Conservation (phyloP, 2,797 vertebrate species). For the Gallirallus australis region DNA sequence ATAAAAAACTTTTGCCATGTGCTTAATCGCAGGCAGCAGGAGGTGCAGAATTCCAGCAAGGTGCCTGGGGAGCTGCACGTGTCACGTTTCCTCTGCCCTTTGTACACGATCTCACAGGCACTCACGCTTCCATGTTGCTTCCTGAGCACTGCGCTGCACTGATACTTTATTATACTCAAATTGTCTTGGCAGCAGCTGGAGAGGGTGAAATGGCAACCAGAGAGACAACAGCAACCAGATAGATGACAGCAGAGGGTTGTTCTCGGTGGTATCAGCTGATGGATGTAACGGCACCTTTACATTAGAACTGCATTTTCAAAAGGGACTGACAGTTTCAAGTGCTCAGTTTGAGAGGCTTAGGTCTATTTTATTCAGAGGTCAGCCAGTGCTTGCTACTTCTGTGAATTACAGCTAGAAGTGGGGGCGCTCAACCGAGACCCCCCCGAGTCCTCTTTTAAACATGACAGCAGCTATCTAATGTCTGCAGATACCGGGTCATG, state of each 20-base stretch:
- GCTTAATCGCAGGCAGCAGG: slow-evolving; percentile 10
- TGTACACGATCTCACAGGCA: not conserved
- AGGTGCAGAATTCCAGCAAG: slow-evolving; percentile 42
- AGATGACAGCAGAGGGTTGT: not conserved
- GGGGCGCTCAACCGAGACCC: not conserved
- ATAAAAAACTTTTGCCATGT: not conserved
- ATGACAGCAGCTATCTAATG: not conserved
- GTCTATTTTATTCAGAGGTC: not conserved
- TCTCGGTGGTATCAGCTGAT: not conserved
- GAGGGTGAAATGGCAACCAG: not conserved
- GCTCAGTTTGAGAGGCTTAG: not conserved
- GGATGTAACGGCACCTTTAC: not conserved
- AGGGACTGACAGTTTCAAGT: not conserved
- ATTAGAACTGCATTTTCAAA: not conserved
- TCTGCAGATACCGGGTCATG: not conserved
- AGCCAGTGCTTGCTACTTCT: not conserved
- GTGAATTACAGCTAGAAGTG: not conserved
- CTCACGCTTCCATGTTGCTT: not conserved
- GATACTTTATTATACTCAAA: not conserved
- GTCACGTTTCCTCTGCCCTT: not conserved
- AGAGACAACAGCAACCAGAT: not conserved
- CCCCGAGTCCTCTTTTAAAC: not conserved
- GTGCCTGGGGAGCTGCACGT: not conserved
- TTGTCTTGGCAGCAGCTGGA: not conserved
- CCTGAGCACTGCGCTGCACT: not conserved